Percentiles rank a stretch among this genome's conserved stretches.
phyloP scores from a whole-genome alignment of 2,797 vertebrate species.

The Pterois miles region DNA sequence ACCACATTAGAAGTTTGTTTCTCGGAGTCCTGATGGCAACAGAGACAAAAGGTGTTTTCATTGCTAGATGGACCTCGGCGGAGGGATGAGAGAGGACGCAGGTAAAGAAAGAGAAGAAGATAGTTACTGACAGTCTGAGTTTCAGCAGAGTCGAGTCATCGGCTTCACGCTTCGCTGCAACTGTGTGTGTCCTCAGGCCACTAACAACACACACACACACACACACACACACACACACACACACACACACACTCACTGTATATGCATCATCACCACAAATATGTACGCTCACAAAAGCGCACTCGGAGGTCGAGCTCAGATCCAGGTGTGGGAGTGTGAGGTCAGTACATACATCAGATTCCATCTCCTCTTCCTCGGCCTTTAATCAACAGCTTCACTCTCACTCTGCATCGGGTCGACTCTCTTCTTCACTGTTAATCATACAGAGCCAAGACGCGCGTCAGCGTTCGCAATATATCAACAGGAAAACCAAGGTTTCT shows the following conservation, averaged over 20 bases:
- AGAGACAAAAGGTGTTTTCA: not conserved
- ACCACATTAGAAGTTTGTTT: not conserved
- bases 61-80: not conserved
- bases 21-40: not conserved
- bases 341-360: slow-evolving; percentile 34
- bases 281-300: slow-evolving; percentile 10
- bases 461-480: not conserved
- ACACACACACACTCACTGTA: not conserved
- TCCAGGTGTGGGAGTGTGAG: slow-evolving; percentile 46
- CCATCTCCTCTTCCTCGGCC: slow-evolving; percentile 5
- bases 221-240: slow-evolving; percentile 2
- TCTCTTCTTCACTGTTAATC: not conserved
- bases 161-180: slow-evolving; percentile 18
- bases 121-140: slow-evolving; percentile 10
- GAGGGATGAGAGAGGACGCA: not conserved
- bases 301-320: not conserved
- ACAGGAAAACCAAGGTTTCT: not conserved
- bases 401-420: slow-evolving; percentile 1
- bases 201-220: slow-evolving; percentile 9
- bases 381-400: slow-evolving; percentile 23
- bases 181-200: slow-evolving; percentile 1
- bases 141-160: slow-evolving; percentile 38
- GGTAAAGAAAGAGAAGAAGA: not conserved
- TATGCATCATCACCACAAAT: not conserved
- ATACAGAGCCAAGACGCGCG: not conserved